These are phyloP conservation scores for Temnothorax rugatulus DNA, from an alignment of 2,888 invertebrate genomes.

Conservation along the genomic window DNA sequence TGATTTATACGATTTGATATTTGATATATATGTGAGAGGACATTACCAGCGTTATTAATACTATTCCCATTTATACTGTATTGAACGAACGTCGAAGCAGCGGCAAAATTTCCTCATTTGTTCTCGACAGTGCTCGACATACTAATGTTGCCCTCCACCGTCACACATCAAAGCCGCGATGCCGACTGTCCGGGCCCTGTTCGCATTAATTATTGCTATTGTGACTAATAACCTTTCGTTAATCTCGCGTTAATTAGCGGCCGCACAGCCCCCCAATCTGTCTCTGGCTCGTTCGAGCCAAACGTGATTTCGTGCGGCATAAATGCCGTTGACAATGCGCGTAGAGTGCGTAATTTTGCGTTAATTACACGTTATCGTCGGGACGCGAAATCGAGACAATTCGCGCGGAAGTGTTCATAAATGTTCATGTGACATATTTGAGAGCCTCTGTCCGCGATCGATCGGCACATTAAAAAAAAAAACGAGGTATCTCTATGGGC, in stretches of 20 bases:
- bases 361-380: constrained; percentile 65
- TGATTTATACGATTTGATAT: constrained; percentile 41
- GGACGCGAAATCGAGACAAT: constrained; percentile 41
- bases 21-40: background rate
- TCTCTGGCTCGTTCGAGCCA: constrained; percentile 47
- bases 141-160: constrained; percentile 3
- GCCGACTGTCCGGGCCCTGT: background rate
- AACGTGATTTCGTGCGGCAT: constrained; percentile 57
- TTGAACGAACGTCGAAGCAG: background rate
- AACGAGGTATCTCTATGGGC: background rate
- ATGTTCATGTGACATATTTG: constrained; percentile 9
- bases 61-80: background rate
- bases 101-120: constrained; percentile 26
- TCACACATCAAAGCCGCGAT: constrained; percentile 3
- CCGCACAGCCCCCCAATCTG: constrained; percentile 34
- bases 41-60: constrained; percentile 21
- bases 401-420: constrained; percentile 20
- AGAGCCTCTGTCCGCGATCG: constrained; percentile 41
- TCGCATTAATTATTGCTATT: constrained; percentile 63
- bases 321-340: constrained; percentile 62
- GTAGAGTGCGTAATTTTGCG: constrained; percentile 63
- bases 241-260: constrained; percentile 73
- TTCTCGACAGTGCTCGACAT: constrained; percentile 25
- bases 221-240: constrained; percentile 72
- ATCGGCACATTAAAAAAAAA: constrained; percentile 15